Evolutionary conservation across 2,888 invertebrate species (phyloP).

Genomic region (Hypselothyrea guttata): DNA sequence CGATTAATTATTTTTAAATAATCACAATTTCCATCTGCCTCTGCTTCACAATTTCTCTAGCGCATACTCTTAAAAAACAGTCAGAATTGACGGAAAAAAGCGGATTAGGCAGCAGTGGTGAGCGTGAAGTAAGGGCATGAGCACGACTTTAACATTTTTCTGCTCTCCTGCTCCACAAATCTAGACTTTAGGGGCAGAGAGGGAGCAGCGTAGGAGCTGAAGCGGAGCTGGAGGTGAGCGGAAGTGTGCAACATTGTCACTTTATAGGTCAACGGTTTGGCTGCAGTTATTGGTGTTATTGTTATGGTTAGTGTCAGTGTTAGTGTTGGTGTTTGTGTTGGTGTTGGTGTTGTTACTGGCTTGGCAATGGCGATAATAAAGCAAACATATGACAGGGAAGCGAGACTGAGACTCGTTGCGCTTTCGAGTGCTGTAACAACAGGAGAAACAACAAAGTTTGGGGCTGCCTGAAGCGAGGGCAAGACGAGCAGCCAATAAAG

Average conservation of each 20-base stretch:
- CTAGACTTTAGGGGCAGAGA: no score
- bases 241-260: slow-evolving; percentile 59
- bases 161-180: no score
- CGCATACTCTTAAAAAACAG: no score
- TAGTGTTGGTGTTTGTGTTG: slow-evolving; percentile 56
- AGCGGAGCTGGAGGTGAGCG: background rate
- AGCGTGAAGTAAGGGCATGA: background rate
- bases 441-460: slow-evolving; percentile 40
- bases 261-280: slow-evolving; percentile 70
- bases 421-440: slow-evolving; percentile 7
- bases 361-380: slow-evolving; percentile 63
- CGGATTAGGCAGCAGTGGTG: no score
- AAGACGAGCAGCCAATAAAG: slow-evolving; percentile 66
- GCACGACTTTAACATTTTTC: no score
- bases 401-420: slow-evolving; percentile 1
- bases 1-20: no score
- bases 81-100: no score
- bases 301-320: slow-evolving; percentile 63
- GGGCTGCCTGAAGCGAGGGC: slow-evolving; percentile 38
- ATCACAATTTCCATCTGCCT: no score
- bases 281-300: slow-evolving; percentile 63
- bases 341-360: slow-evolving; percentile 16
- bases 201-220: no score
- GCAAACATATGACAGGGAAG: slow-evolving; percentile 65
- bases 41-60: no score